These are phyloP conservation scores for Spheniscus humboldti DNA, from an alignment of 2,797 vertebrate species.

Conservation along the genomic window DNA sequence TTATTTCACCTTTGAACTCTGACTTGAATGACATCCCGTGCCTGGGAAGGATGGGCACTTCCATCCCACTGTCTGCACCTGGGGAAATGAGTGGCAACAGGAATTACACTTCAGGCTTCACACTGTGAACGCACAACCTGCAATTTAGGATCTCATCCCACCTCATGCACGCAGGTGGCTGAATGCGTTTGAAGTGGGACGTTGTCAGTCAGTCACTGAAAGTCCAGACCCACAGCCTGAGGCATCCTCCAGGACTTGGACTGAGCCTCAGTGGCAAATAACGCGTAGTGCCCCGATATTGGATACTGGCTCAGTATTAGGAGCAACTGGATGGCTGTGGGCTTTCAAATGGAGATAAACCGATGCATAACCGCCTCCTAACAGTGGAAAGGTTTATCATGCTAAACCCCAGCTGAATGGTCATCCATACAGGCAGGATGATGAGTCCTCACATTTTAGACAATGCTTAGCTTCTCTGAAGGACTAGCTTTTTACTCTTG, in stretches of 20 bases:
- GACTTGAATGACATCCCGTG: accelerated
- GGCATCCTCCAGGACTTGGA: too few relatives aligned
- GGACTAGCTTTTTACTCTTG: neutral
- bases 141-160: neutral
- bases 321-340: neutral
- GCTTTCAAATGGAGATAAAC: neutral
- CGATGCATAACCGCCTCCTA: neutral
- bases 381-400: neutral
- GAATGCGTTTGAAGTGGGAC: neutral
- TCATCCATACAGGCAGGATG: neutral
- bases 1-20: neutral
- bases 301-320: neutral
- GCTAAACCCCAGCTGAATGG: neutral
- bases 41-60: neutral
- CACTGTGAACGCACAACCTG: neutral
- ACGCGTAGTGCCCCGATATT: accelerated
- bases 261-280: neutral
- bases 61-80: accelerated
- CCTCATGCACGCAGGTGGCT: accelerated
- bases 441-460: neutral
- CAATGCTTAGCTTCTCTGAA: neutral
- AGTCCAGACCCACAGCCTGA: neutral
- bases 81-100: accelerated
- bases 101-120: neutral
- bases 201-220: neutral